Percentiles rank a stretch among this genome's conserved stretches.
Evolutionary conservation across 2,113 vertebrate species (phyloP).

Genomic region (Osmerus mordax): DNA sequence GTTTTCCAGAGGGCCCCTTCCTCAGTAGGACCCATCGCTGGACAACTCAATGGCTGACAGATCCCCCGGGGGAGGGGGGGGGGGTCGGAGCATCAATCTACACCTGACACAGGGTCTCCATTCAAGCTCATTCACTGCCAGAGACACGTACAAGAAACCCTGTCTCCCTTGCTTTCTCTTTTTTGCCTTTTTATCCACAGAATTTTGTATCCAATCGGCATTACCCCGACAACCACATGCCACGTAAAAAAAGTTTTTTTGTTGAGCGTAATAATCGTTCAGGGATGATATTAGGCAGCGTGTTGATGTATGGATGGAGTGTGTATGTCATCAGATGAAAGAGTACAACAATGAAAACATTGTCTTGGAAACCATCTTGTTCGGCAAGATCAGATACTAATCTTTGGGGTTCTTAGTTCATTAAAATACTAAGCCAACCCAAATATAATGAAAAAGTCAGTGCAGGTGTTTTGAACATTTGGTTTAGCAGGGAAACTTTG

Average conservation of each 20-base stretch:
- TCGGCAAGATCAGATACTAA: slow-evolving; percentile 13
- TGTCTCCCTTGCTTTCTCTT: no score
- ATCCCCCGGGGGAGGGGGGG: background rate
- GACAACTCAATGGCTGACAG: slow-evolving; percentile 36
- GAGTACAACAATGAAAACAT: no score
- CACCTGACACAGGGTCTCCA: background rate
- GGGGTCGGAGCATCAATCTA: background rate
- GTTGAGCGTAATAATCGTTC: no score
- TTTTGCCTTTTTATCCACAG: no score
- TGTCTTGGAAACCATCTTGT: background rate
- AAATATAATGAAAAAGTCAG: background rate
- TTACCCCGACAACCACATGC: no score
- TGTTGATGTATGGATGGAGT: slow-evolving; percentile 41
- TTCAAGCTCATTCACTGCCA: no score
- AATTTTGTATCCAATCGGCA: no score
- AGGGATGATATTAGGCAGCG: no score
- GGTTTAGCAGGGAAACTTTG: background rate
- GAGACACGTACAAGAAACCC: no score
- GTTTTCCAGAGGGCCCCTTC: slow-evolving; percentile 32
- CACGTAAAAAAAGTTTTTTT: no score
- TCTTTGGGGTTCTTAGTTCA: background rate
- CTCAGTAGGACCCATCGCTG: no score
- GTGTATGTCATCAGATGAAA: no score
- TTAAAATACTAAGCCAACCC: background rate
- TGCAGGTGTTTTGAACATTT: background rate